Evolutionary conservation across 2,797 vertebrate genomes (phyloP), one percentile per base, ranked within the genome.

Genomic region (Aldrovandia affinis): DNA sequence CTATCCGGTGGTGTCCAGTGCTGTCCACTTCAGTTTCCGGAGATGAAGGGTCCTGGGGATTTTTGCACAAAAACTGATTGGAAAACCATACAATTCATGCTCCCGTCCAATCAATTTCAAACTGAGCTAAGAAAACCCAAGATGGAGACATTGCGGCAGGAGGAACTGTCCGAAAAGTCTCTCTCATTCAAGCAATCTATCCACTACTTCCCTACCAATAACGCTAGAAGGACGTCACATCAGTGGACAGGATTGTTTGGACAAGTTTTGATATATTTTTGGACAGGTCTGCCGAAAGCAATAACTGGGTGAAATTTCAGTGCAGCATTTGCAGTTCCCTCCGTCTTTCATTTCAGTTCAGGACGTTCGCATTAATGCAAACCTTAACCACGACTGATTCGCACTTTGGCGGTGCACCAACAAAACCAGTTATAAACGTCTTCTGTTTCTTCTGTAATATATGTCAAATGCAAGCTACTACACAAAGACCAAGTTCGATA

Each of bases 381-480:
- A 33, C 10, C 0, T 36, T 70, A 14, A 33, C 8, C 0, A 8
- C 25, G 28, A 28, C n/a, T 63, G 22, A 63, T 63, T 8, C 44
- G 42, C 42, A 73, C 30, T 79, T 79, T 65, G 78, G 75, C 44
- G 33, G 18, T 18, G 57, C 33, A 33, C 52, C 77, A 28, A 75
- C 61, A 50, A 83, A 79, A 47, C 57, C n/a, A 54, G 55, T 78
- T 57, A 47, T 78, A 79, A 83, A 79, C 28, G 14, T 36, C 55
- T 70, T 36, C 15, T 39, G 68, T 47, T 77, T 63, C 28, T 79
- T 78, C 61, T 55, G n/a, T 50, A 83, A 12, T 12, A 59, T 79
- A 42, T n/a, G 79, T 59, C 25, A 83, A 78, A 79, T 65, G 55
- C 18, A 79, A 25, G 44, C 77, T 78, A 78, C 78, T 42, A 78